phyloP scores from a whole-genome alignment of 2,888 invertebrate genomes.

The Monochamus alternatus region DNA sequence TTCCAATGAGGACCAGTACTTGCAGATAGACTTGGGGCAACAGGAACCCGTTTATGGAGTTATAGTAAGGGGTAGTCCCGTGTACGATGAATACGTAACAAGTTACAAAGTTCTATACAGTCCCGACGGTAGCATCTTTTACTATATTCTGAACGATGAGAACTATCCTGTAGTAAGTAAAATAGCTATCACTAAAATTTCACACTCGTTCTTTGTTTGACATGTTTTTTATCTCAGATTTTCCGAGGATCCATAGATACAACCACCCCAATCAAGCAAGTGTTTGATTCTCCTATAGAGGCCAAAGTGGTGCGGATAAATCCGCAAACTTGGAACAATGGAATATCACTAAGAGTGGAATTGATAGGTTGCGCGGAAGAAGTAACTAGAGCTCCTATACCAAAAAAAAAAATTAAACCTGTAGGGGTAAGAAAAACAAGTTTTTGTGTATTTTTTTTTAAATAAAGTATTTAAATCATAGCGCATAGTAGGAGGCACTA shows the following conservation, averaged over 20 bases:
- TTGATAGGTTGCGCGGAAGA: conserved; percentile 80
- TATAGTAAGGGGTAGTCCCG: conserved; percentile 80
- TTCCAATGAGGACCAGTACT: conserved; percentile 78
- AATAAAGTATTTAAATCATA: not conserved
- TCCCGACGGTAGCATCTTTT: conserved; percentile 71
- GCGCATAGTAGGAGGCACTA: not conserved
- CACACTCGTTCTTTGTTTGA: no score
- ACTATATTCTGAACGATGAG: conserved; percentile 73
- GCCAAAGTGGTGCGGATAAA: conserved; percentile 81
- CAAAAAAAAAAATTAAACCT: conserved; percentile 37
- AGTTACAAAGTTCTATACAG: conserved; percentile 84
- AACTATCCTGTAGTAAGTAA: conserved; percentile 72
- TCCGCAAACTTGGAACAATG: conserved; percentile 84
- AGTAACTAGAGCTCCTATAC: conserved; percentile 48
- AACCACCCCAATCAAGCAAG: conserved; percentile 75
- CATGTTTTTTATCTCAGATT: conserved; percentile 68
- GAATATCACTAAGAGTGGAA: conserved; percentile 79
- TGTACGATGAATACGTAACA: conserved; percentile 83
- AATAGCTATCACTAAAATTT: no score
- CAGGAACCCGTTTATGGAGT: conserved; percentile 84
- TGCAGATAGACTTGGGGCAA: conserved; percentile 76
- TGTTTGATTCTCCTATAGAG: conserved; percentile 83
- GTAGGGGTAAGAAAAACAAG: conserved; percentile 46
- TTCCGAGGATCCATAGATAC: conserved; percentile 83
- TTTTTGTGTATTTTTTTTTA: not conserved